A percentile compares a stretch with the other conserved stretches of the same genome.
phyloP scores from a whole-genome alignment of 2,888 invertebrate genomes.

The Pantelozetes paolii region DNA sequence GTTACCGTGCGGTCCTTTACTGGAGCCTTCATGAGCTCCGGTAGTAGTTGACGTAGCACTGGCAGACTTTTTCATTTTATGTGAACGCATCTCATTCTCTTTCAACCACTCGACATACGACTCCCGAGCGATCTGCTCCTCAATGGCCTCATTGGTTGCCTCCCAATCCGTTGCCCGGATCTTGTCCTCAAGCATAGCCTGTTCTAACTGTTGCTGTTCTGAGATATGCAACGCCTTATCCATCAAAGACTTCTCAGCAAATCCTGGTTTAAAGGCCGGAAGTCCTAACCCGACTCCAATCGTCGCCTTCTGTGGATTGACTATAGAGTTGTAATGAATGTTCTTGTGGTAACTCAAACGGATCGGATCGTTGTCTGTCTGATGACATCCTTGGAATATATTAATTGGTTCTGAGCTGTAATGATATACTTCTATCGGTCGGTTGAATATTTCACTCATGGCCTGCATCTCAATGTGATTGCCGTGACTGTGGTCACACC shows the following conservation, averaged over 20 bases:
- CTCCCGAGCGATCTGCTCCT: constrained; percentile 76
- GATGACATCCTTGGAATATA: constrained; percentile 72
- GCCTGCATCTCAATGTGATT: constrained; percentile 89
- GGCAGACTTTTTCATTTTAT: constrained; percentile 36
- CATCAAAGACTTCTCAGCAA: constrained; percentile 65
- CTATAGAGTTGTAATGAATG: constrained; percentile 81
- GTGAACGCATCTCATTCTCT: constrained; percentile 59
- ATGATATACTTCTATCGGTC: constrained; percentile 79
- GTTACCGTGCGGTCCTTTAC: constrained; percentile 2
- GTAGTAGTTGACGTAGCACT: constrained; percentile 1
- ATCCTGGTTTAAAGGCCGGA: constrained; percentile 70
- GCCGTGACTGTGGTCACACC: constrained; percentile 73
- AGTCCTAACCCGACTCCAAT: constrained; percentile 79
- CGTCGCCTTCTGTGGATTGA: constrained; percentile 71
- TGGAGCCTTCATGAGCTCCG: constrained; percentile 1
- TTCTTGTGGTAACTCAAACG: constrained; percentile 79
- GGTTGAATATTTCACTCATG: constrained; percentile 80
- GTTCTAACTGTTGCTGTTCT: constrained; percentile 73
- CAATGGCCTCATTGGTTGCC: constrained; percentile 82
- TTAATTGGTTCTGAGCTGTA: constrained; percentile 77
- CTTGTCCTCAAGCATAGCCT: constrained; percentile 86
- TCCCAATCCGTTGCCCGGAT: constrained; percentile 84
- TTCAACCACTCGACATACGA: constrained; percentile 75
- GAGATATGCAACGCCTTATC: constrained; percentile 70
- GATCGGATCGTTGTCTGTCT: constrained; percentile 68